Conservation (phyloP, 2,113 vertebrate genomes). For the Pluvianellus socialis region DNA sequence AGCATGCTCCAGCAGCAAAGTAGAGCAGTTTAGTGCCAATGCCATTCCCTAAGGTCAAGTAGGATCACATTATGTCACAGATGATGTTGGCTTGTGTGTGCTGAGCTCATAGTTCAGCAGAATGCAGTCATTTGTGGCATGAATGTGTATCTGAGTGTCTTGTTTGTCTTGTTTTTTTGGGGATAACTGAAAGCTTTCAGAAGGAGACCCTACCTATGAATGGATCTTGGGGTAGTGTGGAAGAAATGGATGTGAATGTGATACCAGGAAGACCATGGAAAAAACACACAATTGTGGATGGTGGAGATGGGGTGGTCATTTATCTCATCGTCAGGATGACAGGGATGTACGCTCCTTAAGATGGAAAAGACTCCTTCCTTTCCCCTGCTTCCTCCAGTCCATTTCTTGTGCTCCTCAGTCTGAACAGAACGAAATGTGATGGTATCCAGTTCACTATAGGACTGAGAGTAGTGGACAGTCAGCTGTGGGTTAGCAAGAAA, state of each 20-base stretch:
- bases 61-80: neutral
- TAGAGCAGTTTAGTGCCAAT: neutral
- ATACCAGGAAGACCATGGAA: neutral
- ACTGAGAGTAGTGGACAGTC: constrained; percentile 6
- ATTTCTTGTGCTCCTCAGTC: neutral
- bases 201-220: neutral
- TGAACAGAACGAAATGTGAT: neutral
- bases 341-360: neutral
- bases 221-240: neutral
- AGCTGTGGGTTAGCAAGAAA: constrained; percentile 46
- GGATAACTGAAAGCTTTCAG: neutral
- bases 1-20: neutral
- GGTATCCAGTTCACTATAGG: neutral
- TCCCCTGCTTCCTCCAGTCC: neutral
- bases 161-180: neutral
- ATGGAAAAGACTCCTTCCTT: neutral
- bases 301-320: neutral
- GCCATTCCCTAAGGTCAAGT: neutral
- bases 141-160: neutral
- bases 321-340: neutral
- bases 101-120: neutral
- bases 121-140: neutral
- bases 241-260: neutral
- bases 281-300: neutral
- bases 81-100: neutral